phyloP scores from a whole-genome alignment of 2,113 vertebrate species.

The Callipepla squamata region DNA sequence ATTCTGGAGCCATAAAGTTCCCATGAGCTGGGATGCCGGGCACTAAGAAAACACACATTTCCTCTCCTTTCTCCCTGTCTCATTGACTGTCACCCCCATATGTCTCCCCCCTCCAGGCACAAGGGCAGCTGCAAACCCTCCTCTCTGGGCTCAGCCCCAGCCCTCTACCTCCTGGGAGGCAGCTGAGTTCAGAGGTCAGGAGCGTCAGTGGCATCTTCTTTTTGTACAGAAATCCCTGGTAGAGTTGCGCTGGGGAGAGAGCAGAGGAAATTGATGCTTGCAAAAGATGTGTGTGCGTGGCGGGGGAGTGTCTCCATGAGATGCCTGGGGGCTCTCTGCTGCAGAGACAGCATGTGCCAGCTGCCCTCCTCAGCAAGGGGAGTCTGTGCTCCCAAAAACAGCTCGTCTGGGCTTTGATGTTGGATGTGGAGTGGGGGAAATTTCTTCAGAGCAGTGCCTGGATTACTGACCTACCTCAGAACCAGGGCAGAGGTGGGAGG shows the following conservation, averaged over 20 bases:
- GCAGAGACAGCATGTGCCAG: not conserved
- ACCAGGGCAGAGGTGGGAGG: not conserved
- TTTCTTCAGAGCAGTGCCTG: not conserved
- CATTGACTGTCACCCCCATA: slow-evolving; percentile 19
- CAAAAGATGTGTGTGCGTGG: not conserved
- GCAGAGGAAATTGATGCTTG: not conserved
- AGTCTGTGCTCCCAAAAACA: not conserved
- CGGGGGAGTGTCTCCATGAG: not conserved
- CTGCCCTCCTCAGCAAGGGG: not conserved
- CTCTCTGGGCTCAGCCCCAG: slow-evolving; percentile 29
- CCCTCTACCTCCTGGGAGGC: not conserved
- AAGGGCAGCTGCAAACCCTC: slow-evolving; percentile 61
- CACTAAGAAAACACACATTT: not conserved
- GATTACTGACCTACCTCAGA: not conserved
- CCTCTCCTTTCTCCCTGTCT: not conserved
- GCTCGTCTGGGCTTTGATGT: not conserved
- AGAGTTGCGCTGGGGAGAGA: not conserved
- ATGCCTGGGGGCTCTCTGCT: not conserved
- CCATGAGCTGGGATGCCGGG: not conserved
- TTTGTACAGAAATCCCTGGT: not conserved
- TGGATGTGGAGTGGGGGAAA: not conserved
- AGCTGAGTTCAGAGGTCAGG: slow-evolving; percentile 42
- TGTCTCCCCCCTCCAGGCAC: slow-evolving; percentile 26
- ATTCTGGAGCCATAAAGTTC: slow-evolving; percentile 47
- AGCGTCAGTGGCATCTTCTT: slow-evolving; percentile 42